Evolutionary conservation across 2,797 vertebrate genomes (phyloP).

Genomic region (Microhierax caerulescens): DNA sequence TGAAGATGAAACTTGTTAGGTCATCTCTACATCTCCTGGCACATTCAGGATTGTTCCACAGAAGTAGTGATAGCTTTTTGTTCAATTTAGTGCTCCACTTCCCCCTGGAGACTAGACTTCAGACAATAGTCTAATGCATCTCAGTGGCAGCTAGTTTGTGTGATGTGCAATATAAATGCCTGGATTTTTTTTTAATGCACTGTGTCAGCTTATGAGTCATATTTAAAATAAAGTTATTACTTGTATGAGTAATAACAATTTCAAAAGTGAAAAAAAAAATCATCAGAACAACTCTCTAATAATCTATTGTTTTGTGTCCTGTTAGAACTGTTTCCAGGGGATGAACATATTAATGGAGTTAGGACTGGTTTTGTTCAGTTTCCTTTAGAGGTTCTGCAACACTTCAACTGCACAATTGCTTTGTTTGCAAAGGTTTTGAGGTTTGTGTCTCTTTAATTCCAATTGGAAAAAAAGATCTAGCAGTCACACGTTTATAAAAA

Average conservation of each 20-base stretch:
- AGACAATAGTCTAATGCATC: background rate
- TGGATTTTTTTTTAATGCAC: background rate
- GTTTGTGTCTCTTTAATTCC: background rate
- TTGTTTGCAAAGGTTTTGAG: background rate
- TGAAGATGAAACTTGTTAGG: background rate
- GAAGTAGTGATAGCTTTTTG: background rate
- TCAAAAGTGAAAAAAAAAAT: background rate
- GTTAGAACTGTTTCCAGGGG: background rate
- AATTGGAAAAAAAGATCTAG: background rate
- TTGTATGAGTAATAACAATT: slow-evolving; percentile 17
- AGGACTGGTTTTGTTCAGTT: background rate
- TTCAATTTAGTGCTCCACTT: background rate
- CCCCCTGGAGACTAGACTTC: background rate
- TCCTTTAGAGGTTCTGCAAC: background rate
- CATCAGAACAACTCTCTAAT: background rate
- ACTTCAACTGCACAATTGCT: background rate
- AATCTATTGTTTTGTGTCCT: background rate
- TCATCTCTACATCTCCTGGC: background rate
- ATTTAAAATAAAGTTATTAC: background rate
- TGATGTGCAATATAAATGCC: background rate
- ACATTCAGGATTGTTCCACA: background rate
- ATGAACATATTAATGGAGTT: background rate
- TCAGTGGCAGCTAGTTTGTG: background rate
- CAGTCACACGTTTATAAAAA: background rate
- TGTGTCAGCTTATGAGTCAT: slow-evolving; percentile 12